phyloP scores from a whole-genome alignment of 2,888 invertebrate genomes.

The Drosophila tanythrix region DNA sequence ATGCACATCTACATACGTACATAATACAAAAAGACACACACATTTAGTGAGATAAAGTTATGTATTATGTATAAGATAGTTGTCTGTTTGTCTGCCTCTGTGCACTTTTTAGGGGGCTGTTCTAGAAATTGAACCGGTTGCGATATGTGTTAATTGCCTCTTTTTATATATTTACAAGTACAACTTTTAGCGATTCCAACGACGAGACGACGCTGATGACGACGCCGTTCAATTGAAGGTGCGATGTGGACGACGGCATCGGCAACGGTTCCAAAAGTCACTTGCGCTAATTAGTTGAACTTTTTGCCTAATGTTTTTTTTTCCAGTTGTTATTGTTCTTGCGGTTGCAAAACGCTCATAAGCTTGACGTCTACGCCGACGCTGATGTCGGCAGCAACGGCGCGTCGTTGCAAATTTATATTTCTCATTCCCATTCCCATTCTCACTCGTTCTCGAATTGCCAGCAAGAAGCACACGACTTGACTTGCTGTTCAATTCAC shows the following conservation, averaged over 20 bases:
- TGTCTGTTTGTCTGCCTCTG: constrained; percentile 32
- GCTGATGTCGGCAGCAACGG: constrained; percentile 3
- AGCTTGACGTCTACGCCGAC: constrained; percentile 33
- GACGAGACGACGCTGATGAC: neutral
- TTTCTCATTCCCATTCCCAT: constrained; percentile 27
- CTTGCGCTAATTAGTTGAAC: constrained; percentile 68
- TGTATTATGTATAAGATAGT: constrained; percentile 64
- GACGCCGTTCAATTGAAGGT: constrained; percentile 56
- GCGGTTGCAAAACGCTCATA: constrained; percentile 65
- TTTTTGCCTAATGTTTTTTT: constrained; percentile 35
- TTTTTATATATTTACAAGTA: constrained; percentile 50
- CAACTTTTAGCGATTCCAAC: constrained; percentile 31
- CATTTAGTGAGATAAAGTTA: constrained; percentile 43
- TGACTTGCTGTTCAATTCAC: constrained; percentile 40
- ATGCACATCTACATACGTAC: constrained; percentile 2
- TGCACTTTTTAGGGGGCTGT: constrained; percentile 42
- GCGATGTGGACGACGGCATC: constrained; percentile 25
- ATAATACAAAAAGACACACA: neutral
- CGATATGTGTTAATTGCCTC: constrained; percentile 69
- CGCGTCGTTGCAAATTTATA: constrained; percentile 41
- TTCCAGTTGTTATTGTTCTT: constrained; percentile 31
- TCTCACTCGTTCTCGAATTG: constrained; percentile 43
- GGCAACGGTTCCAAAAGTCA: constrained; percentile 68
- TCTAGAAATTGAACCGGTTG: constrained; percentile 59
- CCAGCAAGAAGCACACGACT: constrained; percentile 40